Percentiles rank a stretch among this genome's conserved stretches.
Conservation (phyloP, 1,140 invertebrate species). For the Thrips palmi region DNA sequence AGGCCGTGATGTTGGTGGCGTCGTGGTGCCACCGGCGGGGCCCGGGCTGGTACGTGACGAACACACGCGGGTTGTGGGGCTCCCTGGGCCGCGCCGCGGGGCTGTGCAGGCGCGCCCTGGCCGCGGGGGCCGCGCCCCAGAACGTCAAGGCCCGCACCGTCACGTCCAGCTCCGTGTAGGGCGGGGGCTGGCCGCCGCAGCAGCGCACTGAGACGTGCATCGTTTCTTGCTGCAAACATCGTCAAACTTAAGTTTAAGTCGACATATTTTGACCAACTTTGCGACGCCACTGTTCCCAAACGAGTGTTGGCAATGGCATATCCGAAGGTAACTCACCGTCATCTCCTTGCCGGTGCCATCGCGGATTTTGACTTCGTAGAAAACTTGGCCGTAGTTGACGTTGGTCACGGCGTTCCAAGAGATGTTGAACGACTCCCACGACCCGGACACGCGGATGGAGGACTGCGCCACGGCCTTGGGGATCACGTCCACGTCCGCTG, state of each 20-base stretch:
- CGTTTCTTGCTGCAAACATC: slow-evolving; percentile 16
- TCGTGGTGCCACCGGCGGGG: slow-evolving; percentile 15
- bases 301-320: no score
- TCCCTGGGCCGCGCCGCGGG: slow-evolving; percentile 51
- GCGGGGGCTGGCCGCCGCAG: slow-evolving; percentile 30
- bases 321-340: slow-evolving; percentile 16
- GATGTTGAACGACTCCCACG: slow-evolving; percentile 58
- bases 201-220: slow-evolving; percentile 13
- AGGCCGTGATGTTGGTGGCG: slow-evolving; percentile 15
- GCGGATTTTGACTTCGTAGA: slow-evolving; percentile 61
- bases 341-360: slow-evolving; percentile 18
- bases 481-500: slow-evolving; percentile 35
- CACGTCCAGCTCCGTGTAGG: slow-evolving; percentile 47
- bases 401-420: slow-evolving; percentile 51
- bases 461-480: slow-evolving; percentile 41
- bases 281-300: no score
- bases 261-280: no score
- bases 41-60: slow-evolving; percentile 31
- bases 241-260: slow-evolving; percentile 1
- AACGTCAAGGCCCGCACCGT: slow-evolving; percentile 61
- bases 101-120: slow-evolving; percentile 34
- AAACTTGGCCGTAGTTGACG: slow-evolving; percentile 61
- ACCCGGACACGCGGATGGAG: slow-evolving; percentile 45
- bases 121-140: slow-evolving; percentile 53
- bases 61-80: slow-evolving; percentile 47